phyloP scores from a whole-genome alignment of 2,888 invertebrate genomes.

The Vesta saturnalis region DNA sequence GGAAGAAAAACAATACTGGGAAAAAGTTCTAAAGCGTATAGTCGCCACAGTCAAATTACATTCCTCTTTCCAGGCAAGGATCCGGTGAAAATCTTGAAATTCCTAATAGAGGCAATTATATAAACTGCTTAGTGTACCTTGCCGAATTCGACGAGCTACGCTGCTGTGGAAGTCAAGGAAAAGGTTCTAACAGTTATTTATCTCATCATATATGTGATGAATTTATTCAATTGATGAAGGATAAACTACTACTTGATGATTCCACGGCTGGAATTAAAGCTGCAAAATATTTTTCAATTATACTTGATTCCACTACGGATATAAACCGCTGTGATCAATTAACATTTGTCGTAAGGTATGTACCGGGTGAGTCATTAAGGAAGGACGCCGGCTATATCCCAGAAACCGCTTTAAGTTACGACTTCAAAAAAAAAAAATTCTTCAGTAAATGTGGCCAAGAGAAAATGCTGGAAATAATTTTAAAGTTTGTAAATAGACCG shows the following conservation, averaged over 20 bases:
- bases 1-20: constrained; percentile 5
- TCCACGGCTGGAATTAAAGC: too few relatives aligned
- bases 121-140: neutral
- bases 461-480: too few relatives aligned
- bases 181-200: neutral
- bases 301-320: neutral
- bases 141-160: neutral
- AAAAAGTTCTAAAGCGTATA: neutral
- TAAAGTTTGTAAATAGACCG: too few relatives aligned
- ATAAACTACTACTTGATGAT: too few relatives aligned
- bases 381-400: too few relatives aligned
- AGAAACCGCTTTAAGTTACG: too few relatives aligned
- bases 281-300: neutral
- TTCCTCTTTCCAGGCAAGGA: neutral
- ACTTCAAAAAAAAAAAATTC: too few relatives aligned
- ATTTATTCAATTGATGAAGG: too few relatives aligned
- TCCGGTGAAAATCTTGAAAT: neutral
- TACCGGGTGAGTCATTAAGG: too few relatives aligned
- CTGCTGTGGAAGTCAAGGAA: neutral
- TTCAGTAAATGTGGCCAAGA: too few relatives aligned
- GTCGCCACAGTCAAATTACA: neutral
- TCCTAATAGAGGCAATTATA: neutral
- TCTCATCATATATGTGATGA: too few relatives aligned
- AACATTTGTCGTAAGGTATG: neutral
- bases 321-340: neutral